Conservation (phyloP, 2,888 invertebrate species). For the Drosophila maculinotata region DNA sequence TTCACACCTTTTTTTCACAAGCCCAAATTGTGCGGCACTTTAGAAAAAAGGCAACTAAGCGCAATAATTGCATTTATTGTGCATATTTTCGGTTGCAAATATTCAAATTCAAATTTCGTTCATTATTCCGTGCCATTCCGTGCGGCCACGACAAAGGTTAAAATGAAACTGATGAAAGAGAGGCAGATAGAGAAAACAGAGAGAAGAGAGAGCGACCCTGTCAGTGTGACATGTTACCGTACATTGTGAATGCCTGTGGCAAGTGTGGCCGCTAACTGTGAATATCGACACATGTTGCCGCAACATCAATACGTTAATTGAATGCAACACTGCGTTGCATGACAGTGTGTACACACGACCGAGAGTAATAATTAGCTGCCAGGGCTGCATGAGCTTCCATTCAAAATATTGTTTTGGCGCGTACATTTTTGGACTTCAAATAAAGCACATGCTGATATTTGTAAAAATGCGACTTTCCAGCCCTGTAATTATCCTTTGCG, state of each 20-base stretch:
- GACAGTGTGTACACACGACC: slow-evolving; percentile 34
- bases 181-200: slow-evolving; percentile 38
- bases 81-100: slow-evolving; percentile 61
- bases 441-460: no score
- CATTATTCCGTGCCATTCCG: slow-evolving; percentile 62
- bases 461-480: no score
- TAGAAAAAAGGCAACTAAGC: slow-evolving; percentile 36
- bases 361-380: not conserved
- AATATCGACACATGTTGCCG: slow-evolving; percentile 49
- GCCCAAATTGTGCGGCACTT: slow-evolving; percentile 20
- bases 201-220: slow-evolving; percentile 46
- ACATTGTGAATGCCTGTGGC: slow-evolving; percentile 30
- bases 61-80: slow-evolving; percentile 66
- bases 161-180: slow-evolving; percentile 63
- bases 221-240: slow-evolving; percentile 38
- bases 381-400: slow-evolving; percentile 11
- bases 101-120: slow-evolving; percentile 43
- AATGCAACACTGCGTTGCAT: slow-evolving; percentile 16
- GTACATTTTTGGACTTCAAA: not conserved
- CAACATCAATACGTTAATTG: slow-evolving; percentile 27
- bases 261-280: slow-evolving; percentile 20
- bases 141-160: slow-evolving; percentile 63
- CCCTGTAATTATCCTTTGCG: slow-evolving; percentile 14
- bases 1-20: slow-evolving; percentile 54
- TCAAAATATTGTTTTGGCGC: slow-evolving; percentile 10